phyloP scores from a whole-genome alignment of 2,113 vertebrate species.

The Pycnonotus jocosus region DNA sequence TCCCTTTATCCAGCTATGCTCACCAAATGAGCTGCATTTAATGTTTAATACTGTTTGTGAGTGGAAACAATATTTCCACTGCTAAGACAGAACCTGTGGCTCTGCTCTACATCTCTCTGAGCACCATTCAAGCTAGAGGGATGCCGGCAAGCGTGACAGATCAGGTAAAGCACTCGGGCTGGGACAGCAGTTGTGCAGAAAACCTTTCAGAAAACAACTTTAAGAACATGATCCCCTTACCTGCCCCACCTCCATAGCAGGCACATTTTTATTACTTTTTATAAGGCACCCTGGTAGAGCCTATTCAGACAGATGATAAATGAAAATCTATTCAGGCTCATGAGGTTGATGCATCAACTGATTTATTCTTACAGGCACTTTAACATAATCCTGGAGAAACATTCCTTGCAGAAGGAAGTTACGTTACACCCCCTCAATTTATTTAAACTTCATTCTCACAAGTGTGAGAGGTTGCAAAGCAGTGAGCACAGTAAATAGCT shows the following conservation, averaged over 20 bases:
- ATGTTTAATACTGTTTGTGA: not conserved
- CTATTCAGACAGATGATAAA: not conserved
- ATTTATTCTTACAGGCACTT: not conserved
- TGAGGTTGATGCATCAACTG: not conserved
- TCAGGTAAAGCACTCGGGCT: fast-evolving
- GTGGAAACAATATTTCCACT: not conserved
- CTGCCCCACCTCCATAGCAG: not conserved
- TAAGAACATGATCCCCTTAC: not conserved
- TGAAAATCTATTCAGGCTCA: not conserved
- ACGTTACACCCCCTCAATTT: not conserved
- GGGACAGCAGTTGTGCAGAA: not conserved
- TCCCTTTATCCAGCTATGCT: not conserved
- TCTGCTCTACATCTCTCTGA: not conserved
- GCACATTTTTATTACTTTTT: not conserved
- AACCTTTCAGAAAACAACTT: not conserved
- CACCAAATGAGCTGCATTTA: not conserved
- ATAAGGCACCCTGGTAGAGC: not conserved
- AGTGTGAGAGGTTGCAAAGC: not conserved
- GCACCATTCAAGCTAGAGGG: not conserved
- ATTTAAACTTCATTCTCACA: not conserved
- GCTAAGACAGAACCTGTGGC: not conserved
- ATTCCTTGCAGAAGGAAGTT: not conserved
- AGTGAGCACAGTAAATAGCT: not conserved
- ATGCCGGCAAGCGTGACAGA: not conserved
- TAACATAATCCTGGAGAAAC: not conserved